Evolutionary conservation across 2,113 vertebrate species (phyloP).

Genomic region (Crotophaga sulcirostris): DNA sequence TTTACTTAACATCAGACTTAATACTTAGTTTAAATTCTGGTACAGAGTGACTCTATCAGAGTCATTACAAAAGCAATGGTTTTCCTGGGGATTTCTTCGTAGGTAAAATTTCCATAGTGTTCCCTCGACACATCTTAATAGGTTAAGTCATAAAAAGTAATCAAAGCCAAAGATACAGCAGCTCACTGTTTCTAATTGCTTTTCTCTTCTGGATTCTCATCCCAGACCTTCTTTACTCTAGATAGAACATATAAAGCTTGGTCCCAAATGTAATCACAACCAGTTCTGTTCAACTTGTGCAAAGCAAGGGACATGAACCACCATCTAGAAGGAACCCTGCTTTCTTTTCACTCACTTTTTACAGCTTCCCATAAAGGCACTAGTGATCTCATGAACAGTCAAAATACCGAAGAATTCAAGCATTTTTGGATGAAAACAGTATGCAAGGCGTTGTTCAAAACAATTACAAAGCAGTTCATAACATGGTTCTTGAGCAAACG

Average conservation of each 20-base stretch:
- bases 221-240: background rate
- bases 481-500: background rate
- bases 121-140: background rate
- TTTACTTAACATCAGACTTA: background rate
- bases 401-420: background rate
- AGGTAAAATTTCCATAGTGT: background rate
- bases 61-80: background rate
- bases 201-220: background rate
- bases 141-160: background rate
- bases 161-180: background rate
- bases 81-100: background rate
- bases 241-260: background rate
- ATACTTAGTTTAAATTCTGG: too few species aligned
- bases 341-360: background rate
- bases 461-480: background rate
- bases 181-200: background rate
- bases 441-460: background rate
- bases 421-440: background rate
- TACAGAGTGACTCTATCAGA: too few species aligned
- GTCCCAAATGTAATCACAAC: background rate
- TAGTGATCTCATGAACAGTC: background rate
- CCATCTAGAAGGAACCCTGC: background rate
- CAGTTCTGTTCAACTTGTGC: background rate
- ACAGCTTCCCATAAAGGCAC: background rate
- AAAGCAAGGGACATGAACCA: background rate